Evolutionary conservation across 2,888 invertebrate genomes (phyloP).

Genomic region (Idaea aversata): DNA sequence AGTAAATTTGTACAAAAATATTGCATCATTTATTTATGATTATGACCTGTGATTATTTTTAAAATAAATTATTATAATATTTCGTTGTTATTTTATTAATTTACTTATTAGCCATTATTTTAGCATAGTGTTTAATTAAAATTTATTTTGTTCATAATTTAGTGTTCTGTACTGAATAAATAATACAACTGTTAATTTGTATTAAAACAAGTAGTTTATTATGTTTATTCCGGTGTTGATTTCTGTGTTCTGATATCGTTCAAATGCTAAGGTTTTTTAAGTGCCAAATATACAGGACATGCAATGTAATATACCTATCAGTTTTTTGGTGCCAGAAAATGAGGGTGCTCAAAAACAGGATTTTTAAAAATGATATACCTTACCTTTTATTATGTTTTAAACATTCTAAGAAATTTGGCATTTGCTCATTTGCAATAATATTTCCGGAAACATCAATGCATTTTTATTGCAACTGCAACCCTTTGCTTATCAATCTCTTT

Average conservation of each 20-base stretch:
- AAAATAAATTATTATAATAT: conserved; percentile 20
- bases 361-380: too few relatives aligned
- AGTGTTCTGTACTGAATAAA: background rate
- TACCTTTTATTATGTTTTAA: too few relatives aligned
- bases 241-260: background rate
- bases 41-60: conserved; percentile 58
- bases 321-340: too few relatives aligned
- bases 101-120: background rate
- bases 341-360: too few relatives aligned
- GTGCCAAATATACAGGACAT: too few relatives aligned
- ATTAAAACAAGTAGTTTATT: background rate
- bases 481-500: too few relatives aligned
- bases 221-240: background rate
- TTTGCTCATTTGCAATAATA: too few relatives aligned
- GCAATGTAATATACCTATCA: too few relatives aligned
- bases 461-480: too few relatives aligned
- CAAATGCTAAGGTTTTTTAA: too few relatives aligned
- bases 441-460: too few relatives aligned
- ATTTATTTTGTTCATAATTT: background rate
- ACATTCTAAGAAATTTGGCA: too few relatives aligned
- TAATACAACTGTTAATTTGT: background rate
- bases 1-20: conserved; percentile 39
- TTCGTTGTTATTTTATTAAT: background rate
- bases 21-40: conserved; percentile 36
- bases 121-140: background rate